These are phyloP conservation scores for Siniperca knerii DNA, from an alignment of 2,113 vertebrate genomes.

Conservation along the genomic window DNA sequence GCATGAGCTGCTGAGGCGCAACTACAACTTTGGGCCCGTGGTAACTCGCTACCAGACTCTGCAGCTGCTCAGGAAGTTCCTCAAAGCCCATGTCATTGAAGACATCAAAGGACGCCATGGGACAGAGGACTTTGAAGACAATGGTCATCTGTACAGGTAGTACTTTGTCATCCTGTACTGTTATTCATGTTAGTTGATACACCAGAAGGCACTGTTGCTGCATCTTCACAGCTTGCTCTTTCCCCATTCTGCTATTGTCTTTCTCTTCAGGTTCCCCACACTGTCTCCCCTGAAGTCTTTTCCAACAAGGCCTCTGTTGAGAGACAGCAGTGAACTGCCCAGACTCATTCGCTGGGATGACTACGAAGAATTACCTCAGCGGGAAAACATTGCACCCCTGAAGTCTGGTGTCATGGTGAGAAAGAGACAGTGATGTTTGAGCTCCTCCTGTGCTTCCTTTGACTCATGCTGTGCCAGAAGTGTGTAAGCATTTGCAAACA, in stretches of 20 bases:
- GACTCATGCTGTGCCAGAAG: background rate
- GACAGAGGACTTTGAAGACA: constrained; percentile 78
- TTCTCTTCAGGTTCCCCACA: constrained; percentile 69
- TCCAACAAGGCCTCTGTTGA: constrained; percentile 65
- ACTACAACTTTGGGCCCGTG: constrained; percentile 79
- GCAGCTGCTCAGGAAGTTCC: constrained; percentile 78
- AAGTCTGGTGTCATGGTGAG: constrained; percentile 74
- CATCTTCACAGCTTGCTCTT: background rate
- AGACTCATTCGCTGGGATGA: constrained; percentile 82
- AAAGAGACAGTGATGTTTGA: background rate
- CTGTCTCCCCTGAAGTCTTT: constrained; percentile 75
- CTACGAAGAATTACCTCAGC: constrained; percentile 78
- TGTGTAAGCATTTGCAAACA: background rate
- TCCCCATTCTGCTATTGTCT: background rate
- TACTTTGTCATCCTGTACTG: background rate
- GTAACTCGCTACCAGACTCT: constrained; percentile 78
- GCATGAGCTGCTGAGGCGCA: constrained; percentile 69
- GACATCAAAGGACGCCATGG: constrained; percentile 77
- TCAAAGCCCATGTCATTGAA: constrained; percentile 78
- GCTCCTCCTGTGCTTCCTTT: background rate
- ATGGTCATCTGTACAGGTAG: constrained; percentile 73
- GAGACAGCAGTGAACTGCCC: constrained; percentile 70
- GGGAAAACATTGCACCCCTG: constrained; percentile 63
- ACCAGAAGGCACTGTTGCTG: background rate
- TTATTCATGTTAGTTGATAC: background rate